These are phyloP conservation scores for Halcyon smyrnensis DNA, from an alignment of 2,797 vertebrate genomes.

Conservation along the genomic window DNA sequence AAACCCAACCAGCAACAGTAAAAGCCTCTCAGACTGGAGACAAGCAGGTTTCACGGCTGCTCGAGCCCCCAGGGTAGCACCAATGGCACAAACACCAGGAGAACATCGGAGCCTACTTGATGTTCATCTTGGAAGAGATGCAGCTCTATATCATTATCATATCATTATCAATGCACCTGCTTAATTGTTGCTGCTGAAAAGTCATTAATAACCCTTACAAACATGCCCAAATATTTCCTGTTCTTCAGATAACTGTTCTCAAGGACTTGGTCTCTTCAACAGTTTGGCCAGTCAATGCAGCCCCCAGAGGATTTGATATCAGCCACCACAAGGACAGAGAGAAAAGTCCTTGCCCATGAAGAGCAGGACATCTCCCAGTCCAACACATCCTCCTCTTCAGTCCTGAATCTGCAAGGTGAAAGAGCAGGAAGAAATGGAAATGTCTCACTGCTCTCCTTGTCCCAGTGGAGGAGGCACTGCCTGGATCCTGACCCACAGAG, in stretches of 20 bases:
- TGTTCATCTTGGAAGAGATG: background rate
- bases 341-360: background rate
- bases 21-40: background rate
- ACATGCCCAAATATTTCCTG: background rate
- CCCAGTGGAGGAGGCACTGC: accelerated
- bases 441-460: background rate
- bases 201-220: background rate
- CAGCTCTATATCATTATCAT: background rate
- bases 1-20: background rate
- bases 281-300: background rate
- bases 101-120: background rate
- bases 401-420: background rate
- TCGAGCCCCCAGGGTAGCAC: background rate
- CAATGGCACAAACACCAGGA: accelerated
- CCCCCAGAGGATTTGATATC: background rate
- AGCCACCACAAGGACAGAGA: background rate
- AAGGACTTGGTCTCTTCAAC: background rate
- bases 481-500: background rate
- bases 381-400: background rate
- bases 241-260: background rate
- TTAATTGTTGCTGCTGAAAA: background rate
- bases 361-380: background rate
- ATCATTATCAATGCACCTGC: background rate
- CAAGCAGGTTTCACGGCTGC: background rate
- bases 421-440: background rate